phyloP scores from a whole-genome alignment of 2,797 vertebrate genomes.

The Poliocrania exsul region DNA sequence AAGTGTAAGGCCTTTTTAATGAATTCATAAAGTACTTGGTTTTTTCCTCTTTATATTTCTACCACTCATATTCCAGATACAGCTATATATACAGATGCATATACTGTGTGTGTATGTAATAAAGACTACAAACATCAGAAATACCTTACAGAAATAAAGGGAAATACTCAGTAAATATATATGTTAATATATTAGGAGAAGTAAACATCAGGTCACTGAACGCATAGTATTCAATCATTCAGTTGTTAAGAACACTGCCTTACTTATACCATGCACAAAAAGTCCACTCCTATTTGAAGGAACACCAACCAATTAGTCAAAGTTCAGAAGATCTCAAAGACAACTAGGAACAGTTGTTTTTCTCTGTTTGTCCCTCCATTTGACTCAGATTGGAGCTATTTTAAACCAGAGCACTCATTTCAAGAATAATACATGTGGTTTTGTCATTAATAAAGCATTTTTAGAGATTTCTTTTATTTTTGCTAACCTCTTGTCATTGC shows the following conservation, averaged over 20 bases:
- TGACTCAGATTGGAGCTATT: background rate
- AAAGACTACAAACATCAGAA: background rate
- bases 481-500: background rate
- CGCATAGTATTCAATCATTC: background rate
- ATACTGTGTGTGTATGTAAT: background rate
- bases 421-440: background rate
- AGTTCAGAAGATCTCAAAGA: background rate
- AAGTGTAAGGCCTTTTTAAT: fast-evolving
- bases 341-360: background rate
- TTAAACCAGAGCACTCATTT: background rate
- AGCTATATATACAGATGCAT: background rate
- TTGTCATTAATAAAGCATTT: background rate
- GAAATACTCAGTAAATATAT: background rate
- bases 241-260: background rate
- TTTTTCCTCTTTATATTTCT: background rate
- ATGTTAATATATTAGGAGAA: background rate
- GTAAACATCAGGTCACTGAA: background rate
- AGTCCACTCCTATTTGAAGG: background rate
- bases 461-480: background rate
- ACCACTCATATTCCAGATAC: background rate
- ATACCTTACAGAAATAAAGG: background rate
- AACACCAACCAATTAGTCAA: background rate
- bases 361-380: background rate
- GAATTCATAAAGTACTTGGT: background rate
- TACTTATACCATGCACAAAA: background rate